phyloP scores from a whole-genome alignment of 2,888 invertebrate species.

The Thera britannica region DNA sequence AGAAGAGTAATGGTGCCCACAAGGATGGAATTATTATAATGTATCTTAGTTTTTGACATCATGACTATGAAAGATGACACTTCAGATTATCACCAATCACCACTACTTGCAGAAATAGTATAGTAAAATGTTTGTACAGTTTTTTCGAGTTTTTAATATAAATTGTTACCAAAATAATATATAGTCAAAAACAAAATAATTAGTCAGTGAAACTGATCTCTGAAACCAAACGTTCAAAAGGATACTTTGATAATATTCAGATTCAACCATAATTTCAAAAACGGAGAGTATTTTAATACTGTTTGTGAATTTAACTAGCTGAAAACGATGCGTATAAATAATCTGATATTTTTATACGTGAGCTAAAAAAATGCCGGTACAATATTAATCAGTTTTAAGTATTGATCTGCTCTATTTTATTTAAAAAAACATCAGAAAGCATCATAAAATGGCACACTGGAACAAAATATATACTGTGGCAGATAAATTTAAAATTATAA shows the following conservation, averaged over 20 bases:
- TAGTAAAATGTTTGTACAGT: not conserved
- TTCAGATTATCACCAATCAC: too few species aligned
- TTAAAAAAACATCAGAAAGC: too few species aligned
- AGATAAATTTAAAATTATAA: too few species aligned
- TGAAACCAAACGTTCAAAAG: not conserved
- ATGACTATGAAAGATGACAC: too few species aligned
- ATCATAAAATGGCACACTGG: too few species aligned
- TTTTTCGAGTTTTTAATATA: not conserved
- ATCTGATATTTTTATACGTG: not conserved
- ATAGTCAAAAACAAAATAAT: not conserved
- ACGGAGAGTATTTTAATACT: not conserved
- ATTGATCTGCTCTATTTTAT: too few species aligned
- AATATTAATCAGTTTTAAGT: too few species aligned
- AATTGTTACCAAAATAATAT: not conserved
- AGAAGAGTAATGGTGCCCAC: too few species aligned
- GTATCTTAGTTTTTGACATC: too few species aligned
- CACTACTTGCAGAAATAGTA: not conserved
- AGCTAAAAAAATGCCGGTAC: not conserved
- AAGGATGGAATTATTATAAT: too few species aligned
- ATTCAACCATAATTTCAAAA: not conserved
- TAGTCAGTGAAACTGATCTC: not conserved
- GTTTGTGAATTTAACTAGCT: not conserved
- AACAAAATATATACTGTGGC: too few species aligned
- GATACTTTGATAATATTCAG: not conserved
- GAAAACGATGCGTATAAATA: conserved; percentile 18